Evolutionary conservation across 2,113 vertebrate species (phyloP), one percentile per base, ranked within the genome.

Genomic region (Vireo altiloquus): DNA sequence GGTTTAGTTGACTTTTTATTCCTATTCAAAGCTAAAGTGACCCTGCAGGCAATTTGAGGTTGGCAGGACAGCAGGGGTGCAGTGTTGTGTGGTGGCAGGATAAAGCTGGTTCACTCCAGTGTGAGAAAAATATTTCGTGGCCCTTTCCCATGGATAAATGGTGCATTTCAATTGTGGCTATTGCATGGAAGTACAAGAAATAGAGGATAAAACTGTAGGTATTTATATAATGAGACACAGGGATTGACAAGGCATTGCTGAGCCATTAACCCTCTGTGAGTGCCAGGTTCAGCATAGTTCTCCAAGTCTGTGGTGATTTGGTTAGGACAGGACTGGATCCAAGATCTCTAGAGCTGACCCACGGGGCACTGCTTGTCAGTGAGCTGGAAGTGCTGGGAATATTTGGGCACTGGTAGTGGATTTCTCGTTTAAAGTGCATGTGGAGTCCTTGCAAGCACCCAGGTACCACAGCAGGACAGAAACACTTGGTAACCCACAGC

Each of bases 61-160:
- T 71, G 54, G 20, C 25, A n/a, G 24, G 27, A 53, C 5, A 56
- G 40, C 30, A 44, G 11, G 5, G 15, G 1, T n/a, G 35, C 42
- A 64, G 53, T 50, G 31, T 16, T 74, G 4, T 15, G 16, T 7
- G 13, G 20, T 24, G 13, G 18, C 20, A 46, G n/a, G n/a, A 74
- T 47, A 85, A 90, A 75, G 7, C 7, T 66, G 16, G 13, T 66
- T 71, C 44, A 54, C 2, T 52, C 15, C 15, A 20, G 1, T 13
- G 42, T 33, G 17, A 74, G 13, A 65, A 82, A 70, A 31, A 25
- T n/a, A 31, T 63, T 53, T 47, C 0, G 0, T 27, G 28, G 4
- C 3, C 13, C 14, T 33, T 83, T 87, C 8, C 28, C 8, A 19
- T 23, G 19, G 27, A 11, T 61, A 35, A 60, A 64, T 11, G 2